Base-by-base conservation (phyloP, 2,888 invertebrate genomes). In the Drosophila putrida region DNA sequence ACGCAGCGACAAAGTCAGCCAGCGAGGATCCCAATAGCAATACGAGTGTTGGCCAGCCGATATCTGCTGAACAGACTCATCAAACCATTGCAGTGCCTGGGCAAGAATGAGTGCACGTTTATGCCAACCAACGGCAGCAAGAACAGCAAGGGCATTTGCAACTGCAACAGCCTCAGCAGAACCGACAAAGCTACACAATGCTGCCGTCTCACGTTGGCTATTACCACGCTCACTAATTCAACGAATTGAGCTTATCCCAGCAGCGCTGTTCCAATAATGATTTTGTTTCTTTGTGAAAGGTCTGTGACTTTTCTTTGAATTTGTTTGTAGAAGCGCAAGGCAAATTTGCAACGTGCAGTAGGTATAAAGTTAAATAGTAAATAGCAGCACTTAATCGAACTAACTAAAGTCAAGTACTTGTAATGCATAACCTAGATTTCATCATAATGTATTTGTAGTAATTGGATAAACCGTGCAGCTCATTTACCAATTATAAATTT, bases 81-180 rank as follows among this genome's bases (percentile, higher is more conserved):
- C 82, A 72, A 75, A 71, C 61, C 9, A 80, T 82, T 5, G 28
- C 82, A 11, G 76, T 72, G 33, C 70, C 76, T 73, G 85, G 83
- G 88, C 86, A 82, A 59, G 85, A 86, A 86, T 86, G 85, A 86
- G 85, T 86, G 85, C 67, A 69, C 43, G 69, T 47, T 11, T 85
- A 80, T 64, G 88, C 86, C 78, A 79, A 73, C 71, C 47, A 54
- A 38, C 68, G 66, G 58, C 68, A 73, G 27, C 82, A 65, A 38
- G 71, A 69, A 33, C 64, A 63, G 39, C 77, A 70, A 38, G 73
- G 60, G n/a, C 69, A 62, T 28, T 67, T 15, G 33, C 59, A 63
- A 54, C 15, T 47, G 47, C 43, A 20, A 6, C 25, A n/a, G 44
- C 51, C 51, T 10, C 53, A 38, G 28, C 39, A 38, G 20, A 27